Base-by-base conservation (phyloP, 2,888 invertebrate genomes). In the Auanema freiburgensis region DNA sequence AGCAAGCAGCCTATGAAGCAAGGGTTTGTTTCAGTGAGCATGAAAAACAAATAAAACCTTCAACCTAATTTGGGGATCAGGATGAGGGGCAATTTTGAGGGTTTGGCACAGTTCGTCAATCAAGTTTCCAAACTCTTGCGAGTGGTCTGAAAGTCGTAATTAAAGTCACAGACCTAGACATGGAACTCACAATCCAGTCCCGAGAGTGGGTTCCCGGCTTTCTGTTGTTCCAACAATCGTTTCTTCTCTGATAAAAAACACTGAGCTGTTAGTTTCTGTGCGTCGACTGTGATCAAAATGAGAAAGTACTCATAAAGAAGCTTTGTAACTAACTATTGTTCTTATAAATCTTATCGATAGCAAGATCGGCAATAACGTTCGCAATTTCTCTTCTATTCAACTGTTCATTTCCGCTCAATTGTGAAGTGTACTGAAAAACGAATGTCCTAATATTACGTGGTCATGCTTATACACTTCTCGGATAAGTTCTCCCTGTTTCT, bases 1-100 rank as follows among this genome's bases (percentile, higher is more conserved):
- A 46, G 59, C 74, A 74, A 21, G 72, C 72, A 2, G 76, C 72
- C 55, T 69, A 61, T 57, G 67, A 58, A 14, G 62, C n/a, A 46
- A 6, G 24, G 66, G n/a, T 24, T 18, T 3, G 21, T 18, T 33
- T 5, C 3, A 33, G 33, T 33, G 4, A 33, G 8, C 3, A 33
- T 33, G 8, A 33, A 8, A 33, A 33, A 33, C 33, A 8, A 33
- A 33, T 3, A 58, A 57, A 23, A n/a, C 16, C 40, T 18, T 46
- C 42, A 44, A 21, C 23, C 41, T 21, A 16, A 33, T 6, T 55
- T 18, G 25, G 41, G n/a, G 21, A 21, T 74, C 70, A 10, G 71
- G 63, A 44, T 74, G 69, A 4, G 56, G 44, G 6, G 66, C 54
- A 18, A 76, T 67, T 0, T 72, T 70, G 12, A 76, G 59, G 6